Conservation (phyloP, 1,140 invertebrate species). For the Leptopilina boulardi region DNA sequence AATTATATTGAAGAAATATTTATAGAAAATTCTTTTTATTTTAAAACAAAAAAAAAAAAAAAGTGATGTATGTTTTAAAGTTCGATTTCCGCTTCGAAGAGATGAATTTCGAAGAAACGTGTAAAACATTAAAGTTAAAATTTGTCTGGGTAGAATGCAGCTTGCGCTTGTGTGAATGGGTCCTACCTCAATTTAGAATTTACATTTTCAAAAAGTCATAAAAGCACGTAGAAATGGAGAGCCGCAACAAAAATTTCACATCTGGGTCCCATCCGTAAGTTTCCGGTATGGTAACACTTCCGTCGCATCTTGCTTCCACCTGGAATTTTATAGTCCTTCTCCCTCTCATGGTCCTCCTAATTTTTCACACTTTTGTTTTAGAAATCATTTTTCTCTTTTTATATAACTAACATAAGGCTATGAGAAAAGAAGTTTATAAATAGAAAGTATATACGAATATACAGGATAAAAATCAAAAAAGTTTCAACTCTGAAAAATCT, state of each 20-base stretch:
- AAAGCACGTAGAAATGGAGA: conserved; percentile 8
- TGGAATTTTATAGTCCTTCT: conserved; percentile 17
- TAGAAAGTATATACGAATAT: neutral
- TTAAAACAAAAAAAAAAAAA: too few relatives aligned
- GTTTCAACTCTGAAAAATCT: neutral
- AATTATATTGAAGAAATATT: too few relatives aligned
- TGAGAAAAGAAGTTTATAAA: neutral
- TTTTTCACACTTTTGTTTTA: conserved; percentile 5
- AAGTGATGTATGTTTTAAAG: too few relatives aligned
- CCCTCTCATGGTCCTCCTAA: neutral
- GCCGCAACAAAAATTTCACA: conserved; percentile 3
- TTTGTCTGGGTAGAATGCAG: conserved; percentile 4
- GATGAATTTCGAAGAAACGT: neutral
- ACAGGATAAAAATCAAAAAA: neutral
- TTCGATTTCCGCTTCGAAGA: neutral
- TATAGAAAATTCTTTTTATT: too few relatives aligned
- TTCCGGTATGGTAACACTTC: conserved; percentile 30
- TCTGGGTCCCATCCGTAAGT: conserved; percentile 13
- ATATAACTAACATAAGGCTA: too few relatives aligned
- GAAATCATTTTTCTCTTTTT: too few relatives aligned
- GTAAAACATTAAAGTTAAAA: conserved; percentile 10
- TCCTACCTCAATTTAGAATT: conserved; percentile 31
- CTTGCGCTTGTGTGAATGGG: neutral
- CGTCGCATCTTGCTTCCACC: conserved; percentile 32
- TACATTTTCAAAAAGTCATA: conserved; percentile 24